Evolutionary conservation across 2,888 invertebrate species (phyloP), one percentile per base, ranked within the genome.

Genomic region (Koerneria pararmatus): DNA sequence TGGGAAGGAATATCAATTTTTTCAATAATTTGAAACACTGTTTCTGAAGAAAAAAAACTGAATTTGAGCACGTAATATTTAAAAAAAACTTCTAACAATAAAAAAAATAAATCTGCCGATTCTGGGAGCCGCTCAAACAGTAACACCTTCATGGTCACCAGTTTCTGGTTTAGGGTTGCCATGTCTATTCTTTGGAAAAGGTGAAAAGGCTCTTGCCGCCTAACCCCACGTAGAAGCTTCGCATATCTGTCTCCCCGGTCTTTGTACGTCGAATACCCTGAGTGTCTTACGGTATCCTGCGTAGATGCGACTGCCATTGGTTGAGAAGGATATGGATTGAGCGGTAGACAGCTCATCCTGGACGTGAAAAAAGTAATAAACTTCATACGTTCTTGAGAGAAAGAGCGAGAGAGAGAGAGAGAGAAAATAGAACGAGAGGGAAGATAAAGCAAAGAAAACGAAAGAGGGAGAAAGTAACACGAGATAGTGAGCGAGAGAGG

Each of bases 321-420:
- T 11, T 4, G 49, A 53, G 51, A 68, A 69, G 2, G 48, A 37
- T 5, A 69, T 19, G 3, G 68, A 51, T n/a, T 63, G 51, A n/a
- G 69, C 69, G 1, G 63, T 48, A 1, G 69, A 69, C 27, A 69
- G 63, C 37, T 67, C 67, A 48, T 69, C 69, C 69, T 68, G 60
- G 31, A 60, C 19, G 32, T 8, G 15, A 11, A 34, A 34, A 4
- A n/a, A 31, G 22, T 29, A n/a, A n/a, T n/a, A n/a, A n/a, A n/a
- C n/a, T n/a, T n/a, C n/a, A n/a, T 64, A 46, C 19, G 8, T 11
- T n/a, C 3, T 11, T 15, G 48, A 4, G 31, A 8, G 6, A 5
- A 41, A 24, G 5, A 19, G 48, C 2, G 31, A 22, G 46, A 15
- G 11, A 11, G 46, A n/a, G n/a, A 15, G 46, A 15, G 11, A 15